Evolutionary conservation across 2,113 vertebrate species (phyloP), one percentile per base, ranked within the genome.

Genomic region (Enhydra lutris): DNA sequence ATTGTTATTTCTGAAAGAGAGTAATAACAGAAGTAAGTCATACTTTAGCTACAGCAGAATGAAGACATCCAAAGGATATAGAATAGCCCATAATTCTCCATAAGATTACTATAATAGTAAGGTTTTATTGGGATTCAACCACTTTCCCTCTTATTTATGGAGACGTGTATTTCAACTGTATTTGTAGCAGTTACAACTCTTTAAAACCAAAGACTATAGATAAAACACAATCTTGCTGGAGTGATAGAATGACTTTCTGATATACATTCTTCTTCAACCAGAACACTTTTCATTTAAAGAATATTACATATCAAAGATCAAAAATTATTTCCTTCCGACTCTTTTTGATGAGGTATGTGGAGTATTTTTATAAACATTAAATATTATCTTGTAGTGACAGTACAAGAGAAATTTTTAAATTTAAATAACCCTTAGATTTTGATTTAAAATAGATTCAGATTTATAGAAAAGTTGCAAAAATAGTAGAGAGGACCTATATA

Each of bases 171-270:
- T 89, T 97, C 89, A 94, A 78, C 34, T 92, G 12, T 96, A 89
- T 96, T 50, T 96, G 85, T 87, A 95, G 50, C 47, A 83, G 59
- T 80, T 83, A 89, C 31, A 89, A 91, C 18, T 96, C 71, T 96
- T 97, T 95, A 97, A 95, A 96, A 85, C 50, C 39, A 82, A 97
- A 93, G 78, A 83, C 69, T 82, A 74, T 82, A 87, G 21, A 91
- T 84, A 94, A 97, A 97, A 92, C 88, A 84, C 47, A 89, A 45
- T 94, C 89, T 89, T 92, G 55, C 39, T 79, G 17, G 42, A 95
- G 50, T 94, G 39, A 96, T 69, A 96, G 59, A 45, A 93, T 80
- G 69, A 73, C 76, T 91, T 89, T 95, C 45, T 84, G 63, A 63
- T 91, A 91, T 59, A 69, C 6, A 94, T 87, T 92, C 31, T 90